phyloP scores from a whole-genome alignment of 2,888 invertebrate species.

The Adelognathus sp. region DNA sequence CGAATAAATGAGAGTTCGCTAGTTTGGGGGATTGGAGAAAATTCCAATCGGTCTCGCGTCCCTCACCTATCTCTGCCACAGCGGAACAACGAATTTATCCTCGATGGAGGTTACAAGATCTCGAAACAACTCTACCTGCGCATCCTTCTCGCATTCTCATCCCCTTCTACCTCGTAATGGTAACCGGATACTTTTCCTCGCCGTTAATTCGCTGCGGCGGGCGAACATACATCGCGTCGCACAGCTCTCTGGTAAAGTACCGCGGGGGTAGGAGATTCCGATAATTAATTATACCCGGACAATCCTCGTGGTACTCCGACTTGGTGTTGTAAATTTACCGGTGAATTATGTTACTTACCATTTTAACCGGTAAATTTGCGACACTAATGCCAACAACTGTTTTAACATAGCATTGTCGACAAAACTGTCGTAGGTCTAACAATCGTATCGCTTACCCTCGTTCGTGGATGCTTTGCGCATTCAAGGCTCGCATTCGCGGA shows the following conservation, averaged over 20 bases:
- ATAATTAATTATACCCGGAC: conserved; percentile 53
- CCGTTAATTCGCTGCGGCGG: conserved; percentile 41
- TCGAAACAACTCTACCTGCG: conserved; percentile 62
- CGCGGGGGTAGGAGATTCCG: conserved; percentile 48
- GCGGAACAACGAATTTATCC: conserved; percentile 72
- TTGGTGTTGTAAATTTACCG: too few species aligned
- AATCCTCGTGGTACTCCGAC: conserved; percentile 26
- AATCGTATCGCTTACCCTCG: too few species aligned
- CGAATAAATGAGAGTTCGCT: not conserved
- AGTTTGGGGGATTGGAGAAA: conserved; percentile 7
- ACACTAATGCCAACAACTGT: too few species aligned
- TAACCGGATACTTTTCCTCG: conserved; percentile 75
- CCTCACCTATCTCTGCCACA: conserved; percentile 21
- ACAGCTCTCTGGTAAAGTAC: conserved; percentile 56
- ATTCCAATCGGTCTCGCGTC: conserved; percentile 15
- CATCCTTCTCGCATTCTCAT: conserved; percentile 41
- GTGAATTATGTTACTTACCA: too few species aligned
- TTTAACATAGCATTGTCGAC: too few species aligned
- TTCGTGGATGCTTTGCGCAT: too few species aligned
- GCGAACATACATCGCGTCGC: conserved; percentile 22
- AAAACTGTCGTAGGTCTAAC: too few species aligned
- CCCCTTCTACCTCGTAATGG: conserved; percentile 41
- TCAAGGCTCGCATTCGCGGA: too few species aligned
- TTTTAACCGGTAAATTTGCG: too few species aligned
- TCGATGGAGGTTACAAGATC: conserved; percentile 39